Evolutionary conservation across 1,140 invertebrate genomes (phyloP).

Genomic region (Neuroterus valhalla): DNA sequence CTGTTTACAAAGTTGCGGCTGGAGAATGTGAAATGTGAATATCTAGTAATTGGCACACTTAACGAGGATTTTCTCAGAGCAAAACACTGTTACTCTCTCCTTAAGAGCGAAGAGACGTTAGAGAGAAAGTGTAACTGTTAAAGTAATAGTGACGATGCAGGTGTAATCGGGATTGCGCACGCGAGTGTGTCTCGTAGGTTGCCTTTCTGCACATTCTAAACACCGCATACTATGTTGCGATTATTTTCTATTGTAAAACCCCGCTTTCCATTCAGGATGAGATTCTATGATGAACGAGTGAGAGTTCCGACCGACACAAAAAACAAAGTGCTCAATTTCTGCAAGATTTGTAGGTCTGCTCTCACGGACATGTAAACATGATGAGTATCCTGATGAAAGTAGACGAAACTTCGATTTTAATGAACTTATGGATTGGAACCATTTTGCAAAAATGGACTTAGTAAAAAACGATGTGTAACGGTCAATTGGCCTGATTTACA

Average conservation of each 20-base stretch:
- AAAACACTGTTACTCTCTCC: slow-evolving; percentile 59
- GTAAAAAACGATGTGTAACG: too few species aligned
- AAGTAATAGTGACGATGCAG: slow-evolving; percentile 70
- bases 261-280: slow-evolving; percentile 18
- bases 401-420: background rate
- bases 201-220: slow-evolving; percentile 20
- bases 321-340: slow-evolving; percentile 21
- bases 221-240: background rate
- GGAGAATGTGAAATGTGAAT: slow-evolving; percentile 33
- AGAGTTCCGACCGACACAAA: slow-evolving; percentile 15
- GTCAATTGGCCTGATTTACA: too few species aligned
- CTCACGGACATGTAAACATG: background rate
- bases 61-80: slow-evolving; percentile 50
- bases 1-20: slow-evolving; percentile 47
- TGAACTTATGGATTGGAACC: too few species aligned
- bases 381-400: slow-evolving; percentile 1
- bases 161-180: slow-evolving; percentile 71
- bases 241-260: slow-evolving; percentile 22
- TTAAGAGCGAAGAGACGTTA: slow-evolving; percentile 55
- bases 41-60: slow-evolving; percentile 48
- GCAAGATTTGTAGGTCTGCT: slow-evolving; percentile 2
- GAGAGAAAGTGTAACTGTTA: slow-evolving; percentile 72
- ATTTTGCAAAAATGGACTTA: too few species aligned
- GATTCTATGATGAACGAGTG: slow-evolving; percentile 24
- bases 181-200: slow-evolving; percentile 49